Conservation (phyloP, 1,140 invertebrate species). For the Lineus longissimus region DNA sequence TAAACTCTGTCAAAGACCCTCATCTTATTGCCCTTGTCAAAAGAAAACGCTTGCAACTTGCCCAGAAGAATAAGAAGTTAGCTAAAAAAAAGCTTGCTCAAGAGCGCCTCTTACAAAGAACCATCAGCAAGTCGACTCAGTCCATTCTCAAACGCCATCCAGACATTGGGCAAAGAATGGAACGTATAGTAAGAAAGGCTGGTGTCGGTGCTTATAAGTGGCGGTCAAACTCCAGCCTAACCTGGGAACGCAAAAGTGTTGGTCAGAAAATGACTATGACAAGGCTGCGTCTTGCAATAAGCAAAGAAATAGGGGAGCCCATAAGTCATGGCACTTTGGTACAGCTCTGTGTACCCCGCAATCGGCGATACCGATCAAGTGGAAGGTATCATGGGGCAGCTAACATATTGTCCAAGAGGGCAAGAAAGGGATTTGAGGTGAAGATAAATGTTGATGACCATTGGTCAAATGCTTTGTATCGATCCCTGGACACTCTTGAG, state of each 20-base stretch:
- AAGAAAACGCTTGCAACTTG: not conserved
- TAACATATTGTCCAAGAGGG: not conserved
- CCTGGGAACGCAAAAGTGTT: not conserved
- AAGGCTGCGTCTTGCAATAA: not conserved
- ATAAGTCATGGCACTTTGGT: slow-evolving; percentile 4
- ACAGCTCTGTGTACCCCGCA: not conserved
- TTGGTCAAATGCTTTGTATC: slow-evolving; percentile 3
- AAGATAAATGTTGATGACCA: not conserved
- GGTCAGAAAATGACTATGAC: not conserved
- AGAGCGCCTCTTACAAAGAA: not conserved
- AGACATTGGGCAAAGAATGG: not conserved
- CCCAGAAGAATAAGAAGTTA: slow-evolving; percentile 1
- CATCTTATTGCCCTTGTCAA: not conserved
- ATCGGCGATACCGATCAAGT: not conserved
- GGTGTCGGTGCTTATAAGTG: slow-evolving; percentile 3
- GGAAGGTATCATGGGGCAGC: not conserved
- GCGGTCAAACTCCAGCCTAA: not conserved
- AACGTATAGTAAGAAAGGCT: not conserved
- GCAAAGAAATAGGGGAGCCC: not conserved
- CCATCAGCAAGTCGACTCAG: not conserved
- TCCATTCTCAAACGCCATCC: not conserved
- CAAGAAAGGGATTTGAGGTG: not conserved
- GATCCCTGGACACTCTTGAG: not conserved
- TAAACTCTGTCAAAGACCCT: not conserved
- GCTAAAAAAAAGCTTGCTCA: not conserved